Percentiles rank a stretch among this genome's conserved stretches.
phyloP scores from a whole-genome alignment of 2,797 vertebrate genomes.

The Hemitrygon akajei region DNA sequence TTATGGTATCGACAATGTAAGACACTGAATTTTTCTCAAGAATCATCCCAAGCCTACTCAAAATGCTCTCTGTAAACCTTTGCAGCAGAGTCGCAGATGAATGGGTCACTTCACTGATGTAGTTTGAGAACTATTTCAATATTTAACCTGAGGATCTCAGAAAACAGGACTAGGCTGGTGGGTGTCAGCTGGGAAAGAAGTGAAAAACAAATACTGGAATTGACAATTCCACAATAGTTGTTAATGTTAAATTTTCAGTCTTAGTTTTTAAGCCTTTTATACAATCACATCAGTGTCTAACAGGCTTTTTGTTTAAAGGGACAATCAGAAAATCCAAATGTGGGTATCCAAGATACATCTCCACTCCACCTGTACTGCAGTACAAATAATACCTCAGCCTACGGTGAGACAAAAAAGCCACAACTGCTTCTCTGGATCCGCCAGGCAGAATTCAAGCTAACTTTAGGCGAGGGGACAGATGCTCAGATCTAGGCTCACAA shows the following conservation, averaged over 20 bases:
- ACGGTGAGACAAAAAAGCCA: background rate
- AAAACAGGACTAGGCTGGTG: background rate
- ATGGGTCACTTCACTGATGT: background rate
- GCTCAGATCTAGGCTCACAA: background rate
- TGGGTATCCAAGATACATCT: background rate
- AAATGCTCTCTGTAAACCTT: background rate
- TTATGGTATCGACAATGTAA: background rate
- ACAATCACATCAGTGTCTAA: background rate
- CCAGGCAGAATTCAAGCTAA: background rate
- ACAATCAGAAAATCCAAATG: background rate
- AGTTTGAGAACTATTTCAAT: background rate
- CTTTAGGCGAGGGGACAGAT: background rate
- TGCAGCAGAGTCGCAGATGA: background rate
- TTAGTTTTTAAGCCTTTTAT: background rate
- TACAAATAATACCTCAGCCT: background rate
- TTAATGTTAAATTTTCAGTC: background rate
- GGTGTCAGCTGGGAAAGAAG: background rate
- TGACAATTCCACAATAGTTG: background rate
- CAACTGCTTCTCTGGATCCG: background rate
- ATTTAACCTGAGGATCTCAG: background rate
- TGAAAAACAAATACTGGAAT: background rate
- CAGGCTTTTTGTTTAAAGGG: background rate
- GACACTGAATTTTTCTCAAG: background rate
- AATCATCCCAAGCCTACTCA: background rate
- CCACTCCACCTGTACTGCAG: background rate